Evolutionary conservation across 2,888 invertebrate species (phyloP).

Genomic region (Morpho deidamia): DNA sequence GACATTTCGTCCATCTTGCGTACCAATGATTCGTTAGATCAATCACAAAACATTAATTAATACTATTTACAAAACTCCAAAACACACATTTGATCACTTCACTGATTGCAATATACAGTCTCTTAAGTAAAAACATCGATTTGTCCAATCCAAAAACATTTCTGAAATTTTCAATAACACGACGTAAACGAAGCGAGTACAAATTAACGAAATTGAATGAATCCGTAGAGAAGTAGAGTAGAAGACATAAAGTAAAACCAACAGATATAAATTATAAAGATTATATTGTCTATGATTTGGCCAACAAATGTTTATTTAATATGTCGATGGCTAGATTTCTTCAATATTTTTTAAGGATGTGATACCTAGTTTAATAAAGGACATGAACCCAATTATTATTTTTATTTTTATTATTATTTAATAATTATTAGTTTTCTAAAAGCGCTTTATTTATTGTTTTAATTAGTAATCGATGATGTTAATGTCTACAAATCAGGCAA

Average conservation of each 20-base stretch:
- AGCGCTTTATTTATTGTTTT: too few relatives aligned
- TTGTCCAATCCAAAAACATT: slow-evolving; percentile 65
- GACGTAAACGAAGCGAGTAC: slow-evolving; percentile 42
- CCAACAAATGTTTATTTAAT: too few relatives aligned
- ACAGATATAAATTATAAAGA: not conserved
- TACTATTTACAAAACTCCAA: slow-evolving; percentile 49
- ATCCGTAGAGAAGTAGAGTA: slow-evolving; percentile 15
- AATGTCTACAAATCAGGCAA: too few relatives aligned
- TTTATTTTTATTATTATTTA: too few relatives aligned
- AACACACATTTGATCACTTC: slow-evolving; percentile 49
- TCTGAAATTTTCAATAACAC: slow-evolving; percentile 44
- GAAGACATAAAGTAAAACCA: not conserved
- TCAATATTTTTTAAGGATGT: too few relatives aligned
- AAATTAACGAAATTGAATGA: slow-evolving; percentile 44
- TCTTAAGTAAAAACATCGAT: slow-evolving; percentile 51
- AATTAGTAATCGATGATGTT: too few relatives aligned
- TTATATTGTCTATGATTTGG: too few relatives aligned
- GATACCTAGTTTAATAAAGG: too few relatives aligned
- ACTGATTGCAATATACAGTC: slow-evolving; percentile 49
- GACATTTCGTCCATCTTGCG: slow-evolving; percentile 78
- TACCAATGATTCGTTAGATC: slow-evolving; percentile 74
- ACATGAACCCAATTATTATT: too few relatives aligned
- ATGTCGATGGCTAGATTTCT: too few relatives aligned
- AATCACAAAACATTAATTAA: slow-evolving; percentile 63
- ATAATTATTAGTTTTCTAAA: too few relatives aligned